Base-by-base conservation (phyloP, 2,797 vertebrate species). In the Lepidocolaptes lacrymiger region DNA sequence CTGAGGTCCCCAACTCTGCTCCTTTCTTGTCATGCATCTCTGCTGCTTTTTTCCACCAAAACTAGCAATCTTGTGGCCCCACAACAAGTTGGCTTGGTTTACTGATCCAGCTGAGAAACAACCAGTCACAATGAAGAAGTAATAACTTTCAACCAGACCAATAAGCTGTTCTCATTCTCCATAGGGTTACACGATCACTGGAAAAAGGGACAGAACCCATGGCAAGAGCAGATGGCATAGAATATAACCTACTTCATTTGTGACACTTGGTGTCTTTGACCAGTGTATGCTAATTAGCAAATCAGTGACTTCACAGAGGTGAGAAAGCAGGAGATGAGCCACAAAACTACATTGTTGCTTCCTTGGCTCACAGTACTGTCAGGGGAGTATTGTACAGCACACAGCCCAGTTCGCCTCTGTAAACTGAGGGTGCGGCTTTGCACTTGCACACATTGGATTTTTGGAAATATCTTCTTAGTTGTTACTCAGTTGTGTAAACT, bases 341-440 rank as follows among this genome's bases (percentile, higher is more conserved):
- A 79, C 10, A 66, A 37, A 39, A 58, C 64, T n/a, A 63, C 5
- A 12, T 0, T 26, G 7, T 13, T 88, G 43, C 26, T 81, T 81
- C 62, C n/a, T 12, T 34, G 36, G 39, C 30, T 85, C 30, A 18
- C 51, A 73, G 5, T 34, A 54, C 13, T 61, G 56, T 28, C n/a
- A 18, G 27, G 9, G 55, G 9, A 61, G 13, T n/a, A 63, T 2
- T 21, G 43, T 58, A 67, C 3, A n/a, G 39, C 24, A 37, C 20
- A 48, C 19, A 37, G 54, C n/a, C 23, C 0, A 0, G 46, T 30
- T 34, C 13, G 37, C 5, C 32, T 52, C 78, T 62, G 41, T 30
- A 26, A 89, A 68, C 10, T 32, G 2, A 69, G 34, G 13, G 9
- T 49, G 80, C 1, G 17, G 52, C 61, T 80, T 85, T 46, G 12